Percentiles rank a stretch among this genome's conserved stretches.
Conservation (phyloP, 92 coral and sea anemone genomes). For the Porites cylindrica region DNA sequence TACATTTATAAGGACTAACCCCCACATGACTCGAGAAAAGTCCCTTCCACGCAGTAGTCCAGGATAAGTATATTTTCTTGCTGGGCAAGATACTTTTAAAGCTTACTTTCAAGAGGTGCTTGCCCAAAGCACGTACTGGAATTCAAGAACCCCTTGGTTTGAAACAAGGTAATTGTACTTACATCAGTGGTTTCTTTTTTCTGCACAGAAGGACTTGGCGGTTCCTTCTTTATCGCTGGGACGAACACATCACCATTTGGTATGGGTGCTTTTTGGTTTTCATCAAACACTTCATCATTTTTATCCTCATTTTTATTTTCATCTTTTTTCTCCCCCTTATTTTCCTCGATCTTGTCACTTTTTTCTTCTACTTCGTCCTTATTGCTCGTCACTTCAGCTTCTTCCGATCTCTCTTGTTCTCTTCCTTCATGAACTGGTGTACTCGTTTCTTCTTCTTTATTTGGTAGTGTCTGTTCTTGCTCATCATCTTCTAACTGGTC, state of each 20-base stretch:
- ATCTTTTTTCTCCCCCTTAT: conserved; percentile 40
- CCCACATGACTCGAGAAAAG: no score
- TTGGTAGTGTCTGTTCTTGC: background rate
- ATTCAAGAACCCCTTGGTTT: no score
- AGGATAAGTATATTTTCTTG: no score
- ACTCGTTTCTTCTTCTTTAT: conserved; percentile 28
- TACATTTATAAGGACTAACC: no score
- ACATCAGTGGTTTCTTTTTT: conserved; percentile 52
- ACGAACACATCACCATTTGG: conserved; percentile 62
- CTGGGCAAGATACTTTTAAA: no score
- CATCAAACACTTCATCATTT: conserved; percentile 28
- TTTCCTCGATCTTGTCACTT: conserved; percentile 38
- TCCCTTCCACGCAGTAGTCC: no score
- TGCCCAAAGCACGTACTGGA: no score
- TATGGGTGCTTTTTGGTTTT: conserved; percentile 31
- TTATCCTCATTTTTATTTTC: conserved; percentile 35
- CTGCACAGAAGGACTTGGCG: conserved; percentile 11
- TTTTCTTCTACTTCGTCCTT: conserved; percentile 28
- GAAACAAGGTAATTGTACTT: conserved; percentile 5
- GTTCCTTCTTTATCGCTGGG: conserved; percentile 41
- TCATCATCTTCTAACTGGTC: conserved; percentile 77
- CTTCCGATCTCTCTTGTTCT: conserved; percentile 36
- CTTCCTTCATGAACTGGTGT: conserved; percentile 11
- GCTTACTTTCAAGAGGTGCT: no score
- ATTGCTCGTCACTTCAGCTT: conserved; percentile 8